Evolutionary conservation across 1,140 invertebrate species (phyloP), one percentile per base, ranked within the genome.

Genomic region (Chelonus insularis): DNA sequence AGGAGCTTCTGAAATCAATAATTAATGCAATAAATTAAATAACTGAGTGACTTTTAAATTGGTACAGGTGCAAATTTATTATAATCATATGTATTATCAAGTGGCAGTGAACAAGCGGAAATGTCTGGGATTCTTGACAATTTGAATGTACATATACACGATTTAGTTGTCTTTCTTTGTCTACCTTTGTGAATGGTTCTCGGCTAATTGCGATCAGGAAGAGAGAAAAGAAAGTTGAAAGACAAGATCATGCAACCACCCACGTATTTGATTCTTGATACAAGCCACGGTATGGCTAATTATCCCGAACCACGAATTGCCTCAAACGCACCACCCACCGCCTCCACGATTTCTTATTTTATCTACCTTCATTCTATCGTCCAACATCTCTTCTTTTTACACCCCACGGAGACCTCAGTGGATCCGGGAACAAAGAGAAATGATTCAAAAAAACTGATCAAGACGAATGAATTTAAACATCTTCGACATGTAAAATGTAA

Each of bases 1-100:
- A 62, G 78, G 77, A 67, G 79, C 77, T 69, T 81, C 78, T 81
- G 57, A 36, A 59, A 59, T 45, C 23, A 36, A 56, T n/a, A 43
- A 29, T 50, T 50, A 50, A 6, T 36, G 20, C 8, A 16, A 48
- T n/a, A 23, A 43, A 32, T 43, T 43, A 50, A 21, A 50, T 18
- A 25, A 11, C 2, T 25, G 16, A 5, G 34, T 32, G 25, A 34
- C 29, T n/a, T 52, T 52, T 50, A 12, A 50, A 25, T 45, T 16
- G 1, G 11, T 23, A 23, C 11, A 16, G 12, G 9, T 14, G 8
- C 36, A 39, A 39, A 3, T 39, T n/a, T n/a, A 4, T 39, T 39
- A 39, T 2, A 39, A 14, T 3, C 36, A 14, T 11, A 14, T 29
- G 25, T 29, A 4, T 4, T 29, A 43, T 43, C 21, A 23, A 29